Evolutionary conservation across 2,113 vertebrate genomes (phyloP), one percentile per base, ranked within the genome.

Genomic region (Silurus glanis): DNA sequence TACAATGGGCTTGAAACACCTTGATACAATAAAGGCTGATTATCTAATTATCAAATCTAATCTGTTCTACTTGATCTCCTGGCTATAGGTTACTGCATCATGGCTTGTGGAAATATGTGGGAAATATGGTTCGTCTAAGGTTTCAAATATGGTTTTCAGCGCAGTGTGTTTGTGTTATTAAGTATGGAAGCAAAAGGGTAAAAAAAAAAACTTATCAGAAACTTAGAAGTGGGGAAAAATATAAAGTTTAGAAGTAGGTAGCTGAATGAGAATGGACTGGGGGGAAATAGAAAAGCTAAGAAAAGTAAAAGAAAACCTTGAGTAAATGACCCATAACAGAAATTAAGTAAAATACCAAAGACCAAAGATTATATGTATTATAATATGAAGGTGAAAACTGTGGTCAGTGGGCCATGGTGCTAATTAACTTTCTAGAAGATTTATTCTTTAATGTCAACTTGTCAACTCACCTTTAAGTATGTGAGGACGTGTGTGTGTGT

Each of bases 381-480:
- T 87, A 62, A 69, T 90, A 64, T 84, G 83, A 87, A 88, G 85
- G 85, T 88, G 71, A 90, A 87, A 84, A 85, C 28, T 16, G 55
- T 84, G 85, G 84, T 88, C 76, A 86, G 53, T n/a, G 67, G 67
- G 86, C 53, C 67, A 72, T 84, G 85, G 71, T 87, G 74, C 83
- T 90, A 90, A 90, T 90, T 90, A 85, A 90, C 86, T 85, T 87
- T 85, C 55, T 66, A 82, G 87, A 75, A 67, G 49, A 66, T 83
- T 80, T 87, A 85, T 89, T 86, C 79, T 86, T 87, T 86, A 87
- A 85, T 81, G 79, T 85, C 81, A 89, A 66, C 37, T 74, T 80
- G 78, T 80, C 78, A 80, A 61, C 56, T 61, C 51, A 85, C 76
- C 78, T 87, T 89, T 80, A 85, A 90, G 83, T 85, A 62, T 87